These are phyloP conservation scores for Muscicapa adusta DNA, from an alignment of 2,113 vertebrate species.

Conservation along the genomic window DNA sequence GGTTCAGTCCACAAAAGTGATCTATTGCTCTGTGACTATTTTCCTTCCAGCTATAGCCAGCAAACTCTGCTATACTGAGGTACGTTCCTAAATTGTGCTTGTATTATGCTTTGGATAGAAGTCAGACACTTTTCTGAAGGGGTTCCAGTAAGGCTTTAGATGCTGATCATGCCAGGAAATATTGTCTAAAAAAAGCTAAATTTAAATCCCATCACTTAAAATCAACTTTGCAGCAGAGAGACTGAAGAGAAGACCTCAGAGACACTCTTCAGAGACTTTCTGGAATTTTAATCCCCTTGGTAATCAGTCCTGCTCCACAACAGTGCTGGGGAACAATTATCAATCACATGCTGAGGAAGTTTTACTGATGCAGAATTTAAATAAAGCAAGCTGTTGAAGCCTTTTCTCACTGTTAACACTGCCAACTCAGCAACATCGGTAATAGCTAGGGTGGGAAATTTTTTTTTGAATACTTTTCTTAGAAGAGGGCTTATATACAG, in stretches of 20 bases:
- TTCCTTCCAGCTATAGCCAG: not conserved
- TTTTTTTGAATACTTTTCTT: conserved; percentile 10
- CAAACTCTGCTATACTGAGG: not conserved
- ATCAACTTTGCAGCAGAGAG: not conserved
- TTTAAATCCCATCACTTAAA: conserved; percentile 5
- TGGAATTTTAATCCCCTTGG: conserved; percentile 33
- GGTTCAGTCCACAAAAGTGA: not conserved
- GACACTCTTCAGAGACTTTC: not conserved
- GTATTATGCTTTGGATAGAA: not conserved
- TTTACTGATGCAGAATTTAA: conserved; percentile 42
- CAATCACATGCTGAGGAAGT: conserved; percentile 29
- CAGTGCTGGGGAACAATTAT: conserved; percentile 18
- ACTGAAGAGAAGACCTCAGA: not conserved
- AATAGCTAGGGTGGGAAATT: not conserved
- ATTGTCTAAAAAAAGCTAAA: not conserved
- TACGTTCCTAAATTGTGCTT: not conserved
- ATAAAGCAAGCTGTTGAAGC: conserved; percentile 25
- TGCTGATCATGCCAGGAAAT: conserved; percentile 12
- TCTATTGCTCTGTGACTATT: not conserved
- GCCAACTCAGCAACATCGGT: not conserved
- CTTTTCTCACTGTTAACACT: not conserved
- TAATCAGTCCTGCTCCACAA: conserved; percentile 28
- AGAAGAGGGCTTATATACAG: not conserved
- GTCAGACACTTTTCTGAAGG: conserved; percentile 9
- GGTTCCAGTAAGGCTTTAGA: not conserved